Conservation (phyloP, 1,140 invertebrate species). For the Stegodyphus dumicola region DNA sequence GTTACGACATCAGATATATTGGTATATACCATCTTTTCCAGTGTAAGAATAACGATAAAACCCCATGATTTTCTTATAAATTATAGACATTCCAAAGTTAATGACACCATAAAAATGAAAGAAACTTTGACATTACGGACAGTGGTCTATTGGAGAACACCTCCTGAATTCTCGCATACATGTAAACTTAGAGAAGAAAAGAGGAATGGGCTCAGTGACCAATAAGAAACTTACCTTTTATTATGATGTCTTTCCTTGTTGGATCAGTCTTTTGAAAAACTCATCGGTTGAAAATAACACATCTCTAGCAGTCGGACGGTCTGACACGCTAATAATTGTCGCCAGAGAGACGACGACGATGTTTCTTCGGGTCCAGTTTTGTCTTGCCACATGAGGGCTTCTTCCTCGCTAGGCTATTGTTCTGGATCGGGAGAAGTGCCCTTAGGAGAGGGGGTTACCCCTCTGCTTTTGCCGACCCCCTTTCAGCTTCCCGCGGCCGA, state of each 20-base stretch:
- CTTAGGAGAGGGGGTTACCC: slow-evolving; percentile 3
- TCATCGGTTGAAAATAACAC: not conserved
- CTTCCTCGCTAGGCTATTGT: slow-evolving; percentile 26
- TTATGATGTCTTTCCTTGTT: slow-evolving; percentile 35
- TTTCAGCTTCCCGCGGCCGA: not conserved
- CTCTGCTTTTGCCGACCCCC: not conserved
- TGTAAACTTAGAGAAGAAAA: too few relatives aligned
- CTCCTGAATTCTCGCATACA: too few relatives aligned
- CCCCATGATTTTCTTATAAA: too few relatives aligned
- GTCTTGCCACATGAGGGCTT: slow-evolving; percentile 30
- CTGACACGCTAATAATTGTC: slow-evolving; percentile 38
- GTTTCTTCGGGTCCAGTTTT: slow-evolving; percentile 34
- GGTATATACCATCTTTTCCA: too few relatives aligned
- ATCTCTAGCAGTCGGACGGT: not conserved
- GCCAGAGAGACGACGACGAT: slow-evolving; percentile 1
- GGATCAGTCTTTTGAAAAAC: slow-evolving; percentile 18
- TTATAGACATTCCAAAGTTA: too few relatives aligned
- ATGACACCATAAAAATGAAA: too few relatives aligned
- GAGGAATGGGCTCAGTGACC: not conserved
- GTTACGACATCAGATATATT: too few relatives aligned
- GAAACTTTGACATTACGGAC: too few relatives aligned
- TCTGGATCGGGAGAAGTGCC: slow-evolving; percentile 29
- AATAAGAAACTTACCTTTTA: slow-evolving; percentile 19
- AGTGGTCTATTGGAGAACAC: too few relatives aligned
- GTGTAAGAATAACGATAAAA: too few relatives aligned